Conservation (phyloP, 2,113 vertebrate species). For the Brevimyrus niger region DNA sequence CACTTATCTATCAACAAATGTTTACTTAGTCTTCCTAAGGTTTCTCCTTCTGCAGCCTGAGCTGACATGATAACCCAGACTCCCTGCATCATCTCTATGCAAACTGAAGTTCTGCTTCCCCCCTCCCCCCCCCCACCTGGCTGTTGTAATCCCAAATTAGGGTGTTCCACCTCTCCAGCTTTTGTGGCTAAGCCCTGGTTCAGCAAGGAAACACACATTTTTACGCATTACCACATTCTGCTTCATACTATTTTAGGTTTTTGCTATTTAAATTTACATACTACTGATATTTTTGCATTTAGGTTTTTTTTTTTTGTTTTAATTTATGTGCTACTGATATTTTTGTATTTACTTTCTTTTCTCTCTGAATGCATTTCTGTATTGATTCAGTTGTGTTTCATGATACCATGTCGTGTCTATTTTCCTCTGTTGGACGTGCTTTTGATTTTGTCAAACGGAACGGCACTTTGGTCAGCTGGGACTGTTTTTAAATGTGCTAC, state of each 20-base stretch:
- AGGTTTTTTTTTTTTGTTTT: too few relatives aligned
- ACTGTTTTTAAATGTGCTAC: not conserved
- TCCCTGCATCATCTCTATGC: not conserved
- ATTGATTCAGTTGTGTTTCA: not conserved
- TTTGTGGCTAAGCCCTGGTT: not conserved
- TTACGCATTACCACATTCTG: not conserved
- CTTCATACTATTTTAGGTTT: not conserved
- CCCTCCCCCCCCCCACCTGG: not conserved
- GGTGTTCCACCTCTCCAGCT: not conserved
- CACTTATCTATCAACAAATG: not conserved
- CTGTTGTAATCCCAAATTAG: not conserved
- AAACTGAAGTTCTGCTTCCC: not conserved
- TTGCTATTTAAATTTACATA: too few relatives aligned
- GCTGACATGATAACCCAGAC: not conserved
- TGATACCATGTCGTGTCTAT: not conserved
- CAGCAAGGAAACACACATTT: not conserved
- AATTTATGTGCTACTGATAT: too few relatives aligned
- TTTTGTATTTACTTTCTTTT: not conserved
- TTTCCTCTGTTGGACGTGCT: not conserved
- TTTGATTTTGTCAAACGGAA: not conserved
- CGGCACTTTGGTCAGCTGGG: not conserved
- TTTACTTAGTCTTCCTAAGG: not conserved
- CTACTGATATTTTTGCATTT: too few relatives aligned
- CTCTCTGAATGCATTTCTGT: not conserved
- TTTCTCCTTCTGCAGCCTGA: not conserved